Conservation (phyloP, 2,113 vertebrate species). For the Mandrillus leucophaeus region DNA sequence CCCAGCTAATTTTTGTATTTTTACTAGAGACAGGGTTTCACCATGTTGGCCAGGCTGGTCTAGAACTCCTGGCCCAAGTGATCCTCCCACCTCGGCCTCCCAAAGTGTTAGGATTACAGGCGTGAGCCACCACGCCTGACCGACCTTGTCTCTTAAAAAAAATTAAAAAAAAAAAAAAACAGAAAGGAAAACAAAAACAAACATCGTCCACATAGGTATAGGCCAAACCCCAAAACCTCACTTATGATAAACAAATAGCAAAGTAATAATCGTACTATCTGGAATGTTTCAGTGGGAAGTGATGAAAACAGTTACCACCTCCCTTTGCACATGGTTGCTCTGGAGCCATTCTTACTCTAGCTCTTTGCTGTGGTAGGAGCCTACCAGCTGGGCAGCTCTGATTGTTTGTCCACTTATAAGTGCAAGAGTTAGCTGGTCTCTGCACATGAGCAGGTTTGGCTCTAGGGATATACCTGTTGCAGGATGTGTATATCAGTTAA, state of each 20-base stretch:
- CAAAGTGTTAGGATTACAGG: not conserved
- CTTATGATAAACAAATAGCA: not conserved
- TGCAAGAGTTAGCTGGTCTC: not conserved
- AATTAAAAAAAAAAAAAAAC: no score
- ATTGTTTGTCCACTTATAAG: not conserved
- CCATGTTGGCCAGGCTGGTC: no score
- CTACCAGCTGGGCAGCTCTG: not conserved
- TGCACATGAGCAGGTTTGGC: not conserved
- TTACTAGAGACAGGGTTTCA: no score
- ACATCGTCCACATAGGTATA: not conserved
- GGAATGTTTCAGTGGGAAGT: not conserved
- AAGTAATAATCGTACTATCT: conserved; percentile 28
- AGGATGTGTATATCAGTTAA: conserved; percentile 17
- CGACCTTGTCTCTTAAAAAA: no score
- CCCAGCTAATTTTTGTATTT: no score
- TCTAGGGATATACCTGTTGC: not conserved
- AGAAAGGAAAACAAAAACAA: not conserved
- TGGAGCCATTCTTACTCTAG: not conserved
- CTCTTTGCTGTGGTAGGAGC: not conserved
- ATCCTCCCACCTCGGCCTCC: not conserved
- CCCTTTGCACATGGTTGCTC: not conserved
- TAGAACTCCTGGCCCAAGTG: not conserved
- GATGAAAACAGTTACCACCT: not conserved
- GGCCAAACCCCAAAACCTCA: conserved; percentile 26
- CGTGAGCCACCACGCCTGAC: not conserved